phyloP scores from a whole-genome alignment of 2,888 invertebrate species.

The Conomelus anceps region DNA sequence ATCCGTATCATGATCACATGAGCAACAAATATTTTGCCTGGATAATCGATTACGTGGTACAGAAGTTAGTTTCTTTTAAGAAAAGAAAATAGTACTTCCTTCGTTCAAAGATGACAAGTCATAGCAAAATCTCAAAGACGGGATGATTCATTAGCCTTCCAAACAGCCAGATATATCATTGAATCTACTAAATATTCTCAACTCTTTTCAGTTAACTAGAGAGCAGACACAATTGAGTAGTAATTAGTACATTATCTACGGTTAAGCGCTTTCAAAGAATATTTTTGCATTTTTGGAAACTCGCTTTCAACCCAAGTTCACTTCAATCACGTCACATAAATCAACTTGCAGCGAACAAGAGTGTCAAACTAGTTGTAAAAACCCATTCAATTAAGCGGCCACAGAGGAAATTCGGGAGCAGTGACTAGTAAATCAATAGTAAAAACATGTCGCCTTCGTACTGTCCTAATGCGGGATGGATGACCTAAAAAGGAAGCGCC shows the following conservation, averaged over 20 bases:
- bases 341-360: neutral
- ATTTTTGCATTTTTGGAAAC: neutral
- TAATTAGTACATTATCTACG: neutral
- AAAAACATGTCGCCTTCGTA: neutral
- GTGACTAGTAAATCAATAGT: neutral
- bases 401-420: neutral
- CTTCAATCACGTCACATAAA: neutral
- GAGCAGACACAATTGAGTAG: neutral
- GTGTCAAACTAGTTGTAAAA: neutral
- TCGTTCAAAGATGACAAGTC: too few relatives aligned
- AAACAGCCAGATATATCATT: neutral
- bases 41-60: too few relatives aligned
- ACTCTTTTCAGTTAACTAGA: neutral
- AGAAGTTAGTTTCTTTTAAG: too few relatives aligned
- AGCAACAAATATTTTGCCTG: too few relatives aligned
- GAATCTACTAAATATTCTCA: neutral
- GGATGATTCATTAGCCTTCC: too few relatives aligned
- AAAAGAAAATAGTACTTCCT: too few relatives aligned
- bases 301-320: neutral
- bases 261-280: neutral
- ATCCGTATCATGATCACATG: too few relatives aligned
- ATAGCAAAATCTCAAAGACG: too few relatives aligned
- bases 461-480: neutral
- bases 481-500: neutral
- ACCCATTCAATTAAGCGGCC: neutral